Base-by-base conservation (phyloP, 2,797 vertebrate genomes). In the Phataginus tetradactyla region DNA sequence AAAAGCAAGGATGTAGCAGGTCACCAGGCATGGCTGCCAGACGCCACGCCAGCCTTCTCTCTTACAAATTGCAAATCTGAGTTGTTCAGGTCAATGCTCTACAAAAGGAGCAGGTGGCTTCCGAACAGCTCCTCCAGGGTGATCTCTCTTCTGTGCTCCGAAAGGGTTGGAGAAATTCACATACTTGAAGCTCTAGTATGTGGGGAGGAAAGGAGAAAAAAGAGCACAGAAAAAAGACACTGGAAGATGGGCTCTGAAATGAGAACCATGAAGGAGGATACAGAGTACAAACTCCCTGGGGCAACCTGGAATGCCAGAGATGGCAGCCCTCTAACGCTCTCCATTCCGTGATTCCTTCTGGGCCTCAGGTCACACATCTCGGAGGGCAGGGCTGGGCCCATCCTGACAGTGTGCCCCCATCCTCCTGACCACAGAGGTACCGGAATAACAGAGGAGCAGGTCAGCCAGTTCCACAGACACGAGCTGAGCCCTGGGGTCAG, bases 71-170 rank as follows among this genome's bases (percentile, higher is more conserved):
- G 15, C 8, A 55, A 51, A 68, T 21, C 27, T 4, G 55, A 59
- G 32, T 66, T 75, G 21, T 17, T 34, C 2, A 0, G 64, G 74
- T 7, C 3, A 18, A 18, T 0, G 18, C 12, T 78, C 59, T 27
- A 29, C 29, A 39, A 12, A n/a, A 25, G 23, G 12, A 77, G 34
- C 2, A 0, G 69, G 8, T 6, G 14, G 37, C 32, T 37, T 7
- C 3, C 1, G 10, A 37, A 53, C 0, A 14, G n/a, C 23, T 23
- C 6, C 3, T 27, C 12, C 1, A 37, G 14, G 20, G 1, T 25
- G 10, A 21, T 21, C 25, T 79, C 80, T n/a, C 20, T 17, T 21
- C 3, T 74, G 2, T 37, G 64, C 49, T 32, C 66, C 3, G 6
- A 11, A 21, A n/a, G 11, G 4, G 34, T 1, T 61, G 15, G 9